Conservation (phyloP, 2,888 invertebrate species). For the Neria commutata region DNA sequence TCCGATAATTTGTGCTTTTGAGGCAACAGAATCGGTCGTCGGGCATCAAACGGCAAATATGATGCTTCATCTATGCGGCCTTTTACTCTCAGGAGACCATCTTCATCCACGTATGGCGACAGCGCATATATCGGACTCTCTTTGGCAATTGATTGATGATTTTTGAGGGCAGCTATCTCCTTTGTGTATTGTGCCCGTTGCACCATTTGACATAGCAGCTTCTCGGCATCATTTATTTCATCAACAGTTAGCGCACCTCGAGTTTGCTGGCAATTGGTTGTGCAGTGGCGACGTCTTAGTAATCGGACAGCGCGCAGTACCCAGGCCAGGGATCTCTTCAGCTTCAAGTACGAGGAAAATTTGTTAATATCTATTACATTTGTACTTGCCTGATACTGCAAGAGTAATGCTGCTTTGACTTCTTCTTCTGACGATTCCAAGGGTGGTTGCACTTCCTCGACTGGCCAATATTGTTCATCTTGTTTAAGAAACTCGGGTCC, state of each 20-base stretch:
- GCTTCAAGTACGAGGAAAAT: too few species aligned
- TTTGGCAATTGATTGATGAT: background rate
- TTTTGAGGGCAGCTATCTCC: slow-evolving; percentile 7
- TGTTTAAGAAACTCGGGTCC: background rate
- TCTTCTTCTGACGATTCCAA: slow-evolving; percentile 4
- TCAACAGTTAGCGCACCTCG: too few species aligned
- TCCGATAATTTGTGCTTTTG: slow-evolving; percentile 3
- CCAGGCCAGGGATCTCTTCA: too few species aligned
- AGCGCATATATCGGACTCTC: slow-evolving; percentile 5
- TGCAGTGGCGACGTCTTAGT: too few species aligned
- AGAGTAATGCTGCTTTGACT: background rate
- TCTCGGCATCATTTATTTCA: background rate
- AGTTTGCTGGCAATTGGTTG: too few species aligned
- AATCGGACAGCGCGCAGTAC: too few species aligned
- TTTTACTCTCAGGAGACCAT: slow-evolving; percentile 8
- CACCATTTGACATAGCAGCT: background rate
- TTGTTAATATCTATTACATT: too few species aligned
- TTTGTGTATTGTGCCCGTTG: slow-evolving; percentile 2
- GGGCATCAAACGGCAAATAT: slow-evolving; percentile 18
- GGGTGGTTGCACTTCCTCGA: too few species aligned
- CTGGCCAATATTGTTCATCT: background rate
- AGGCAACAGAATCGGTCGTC: slow-evolving; percentile 18
- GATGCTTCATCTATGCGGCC: slow-evolving; percentile 22
- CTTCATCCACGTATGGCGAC: slow-evolving; percentile 18
- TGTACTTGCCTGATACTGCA: background rate